Conservation (phyloP, 2,797 vertebrate species). For the Naso thynnoides region DNA sequence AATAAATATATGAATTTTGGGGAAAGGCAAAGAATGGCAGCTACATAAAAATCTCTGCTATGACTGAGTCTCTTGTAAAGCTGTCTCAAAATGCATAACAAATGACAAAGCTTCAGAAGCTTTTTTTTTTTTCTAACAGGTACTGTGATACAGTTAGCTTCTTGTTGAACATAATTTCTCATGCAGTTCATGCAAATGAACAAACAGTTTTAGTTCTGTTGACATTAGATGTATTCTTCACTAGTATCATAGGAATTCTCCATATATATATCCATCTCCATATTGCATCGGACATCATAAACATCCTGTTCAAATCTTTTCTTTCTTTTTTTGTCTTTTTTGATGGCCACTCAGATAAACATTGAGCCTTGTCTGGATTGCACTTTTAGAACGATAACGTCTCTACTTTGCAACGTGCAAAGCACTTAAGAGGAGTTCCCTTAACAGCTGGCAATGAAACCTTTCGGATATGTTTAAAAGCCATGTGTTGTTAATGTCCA, state of each 20-base stretch:
- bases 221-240: slow-evolving; percentile 81
- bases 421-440: slow-evolving; percentile 82
- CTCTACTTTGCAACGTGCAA: slow-evolving; percentile 87
- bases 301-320: slow-evolving; percentile 54
- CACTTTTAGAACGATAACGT: slow-evolving; percentile 80
- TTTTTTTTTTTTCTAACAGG: slow-evolving; percentile 83
- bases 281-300: slow-evolving; percentile 77
- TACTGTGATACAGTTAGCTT: slow-evolving; percentile 90
- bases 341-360: slow-evolving; percentile 61
- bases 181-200: slow-evolving; percentile 98
- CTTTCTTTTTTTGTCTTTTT: slow-evolving; percentile 28
- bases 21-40: slow-evolving; percentile 90
- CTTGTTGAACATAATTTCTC: slow-evolving; percentile 87
- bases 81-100: slow-evolving; percentile 93
- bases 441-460: slow-evolving; percentile 82
- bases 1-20: slow-evolving; percentile 79
- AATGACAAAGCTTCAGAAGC: slow-evolving; percentile 91
- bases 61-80: slow-evolving; percentile 90
- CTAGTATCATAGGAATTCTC: slow-evolving; percentile 78
- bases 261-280: slow-evolving; percentile 79
- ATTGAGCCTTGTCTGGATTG: slow-evolving; percentile 68
- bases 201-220: slow-evolving; percentile 82
- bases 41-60: slow-evolving; percentile 90
- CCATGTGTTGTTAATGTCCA: slow-evolving; percentile 72
- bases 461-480: slow-evolving; percentile 75